Evolutionary conservation across 2,888 invertebrate species (phyloP).

Genomic region (Melipona bicolor): DNA sequence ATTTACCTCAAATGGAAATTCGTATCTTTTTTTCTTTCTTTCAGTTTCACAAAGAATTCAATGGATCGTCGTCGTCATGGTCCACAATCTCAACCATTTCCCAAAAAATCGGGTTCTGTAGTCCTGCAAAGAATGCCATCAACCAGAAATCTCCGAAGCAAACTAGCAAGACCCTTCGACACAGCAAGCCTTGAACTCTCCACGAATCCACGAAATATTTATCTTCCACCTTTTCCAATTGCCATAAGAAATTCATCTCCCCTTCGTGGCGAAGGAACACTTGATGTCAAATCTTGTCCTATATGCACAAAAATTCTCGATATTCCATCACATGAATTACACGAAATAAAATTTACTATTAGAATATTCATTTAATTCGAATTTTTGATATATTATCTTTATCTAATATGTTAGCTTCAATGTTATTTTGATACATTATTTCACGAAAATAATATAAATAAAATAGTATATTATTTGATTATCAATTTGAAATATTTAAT

Average conservation of each 20-base stretch:
- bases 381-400: too few relatives aligned
- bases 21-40: not conserved
- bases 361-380: not conserved
- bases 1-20: conserved; percentile 3
- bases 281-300: not conserved
- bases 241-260: conserved; percentile 19
- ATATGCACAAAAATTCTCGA: not conserved
- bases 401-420: too few relatives aligned
- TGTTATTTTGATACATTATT: too few relatives aligned
- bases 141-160: conserved; percentile 25
- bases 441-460: too few relatives aligned
- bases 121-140: not conserved
- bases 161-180: conserved; percentile 12
- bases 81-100: not conserved
- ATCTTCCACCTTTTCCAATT: not conserved
- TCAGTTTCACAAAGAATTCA: not conserved
- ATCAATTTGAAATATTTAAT: too few relatives aligned
- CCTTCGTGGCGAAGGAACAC: not conserved
- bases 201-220: not conserved
- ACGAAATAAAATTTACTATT: not conserved
- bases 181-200: not conserved
- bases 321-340: too few relatives aligned
- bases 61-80: not conserved
- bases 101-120: not conserved
- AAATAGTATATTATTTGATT: too few relatives aligned